Evolutionary conservation across 2,888 invertebrate genomes (phyloP).

Genomic region (Craniophora ligustri): DNA sequence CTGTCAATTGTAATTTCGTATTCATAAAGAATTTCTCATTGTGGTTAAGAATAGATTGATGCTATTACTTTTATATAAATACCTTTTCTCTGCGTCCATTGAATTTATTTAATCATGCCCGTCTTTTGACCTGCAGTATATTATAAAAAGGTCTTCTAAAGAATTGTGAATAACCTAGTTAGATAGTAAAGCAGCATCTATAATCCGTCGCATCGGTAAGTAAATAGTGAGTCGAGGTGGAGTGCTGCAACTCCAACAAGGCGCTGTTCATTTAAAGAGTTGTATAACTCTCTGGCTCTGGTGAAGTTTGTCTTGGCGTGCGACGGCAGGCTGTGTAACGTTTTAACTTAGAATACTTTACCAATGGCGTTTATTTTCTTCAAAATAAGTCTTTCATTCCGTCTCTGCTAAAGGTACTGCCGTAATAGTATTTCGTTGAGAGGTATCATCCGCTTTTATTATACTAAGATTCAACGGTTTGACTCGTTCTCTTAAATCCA

Average conservation of each 20-base stretch:
- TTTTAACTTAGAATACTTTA: slow-evolving; percentile 62
- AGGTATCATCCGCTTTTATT: slow-evolving; percentile 44
- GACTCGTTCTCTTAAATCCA: slow-evolving; percentile 41
- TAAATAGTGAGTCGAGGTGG: slow-evolving; percentile 64
- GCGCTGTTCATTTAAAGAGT: slow-evolving; percentile 75
- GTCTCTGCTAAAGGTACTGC: slow-evolving; percentile 35
- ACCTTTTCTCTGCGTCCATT: slow-evolving; percentile 60
- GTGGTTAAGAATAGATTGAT: slow-evolving; percentile 75
- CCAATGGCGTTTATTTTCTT: slow-evolving; percentile 59
- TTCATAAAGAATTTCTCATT: slow-evolving; percentile 67
- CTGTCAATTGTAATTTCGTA: slow-evolving; percentile 71
- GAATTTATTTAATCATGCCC: slow-evolving; percentile 51
- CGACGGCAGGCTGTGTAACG: slow-evolving; percentile 58
- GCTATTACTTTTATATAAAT: slow-evolving; percentile 71
- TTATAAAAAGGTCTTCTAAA: slow-evolving; percentile 25
- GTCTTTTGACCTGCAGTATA: slow-evolving; percentile 40
- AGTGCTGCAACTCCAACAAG: slow-evolving; percentile 66
- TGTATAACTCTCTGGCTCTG: slow-evolving; percentile 63
- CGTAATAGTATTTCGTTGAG: slow-evolving; percentile 38
- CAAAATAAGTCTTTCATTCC: slow-evolving; percentile 47
- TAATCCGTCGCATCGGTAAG: slow-evolving; percentile 62
- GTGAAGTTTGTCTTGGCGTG: slow-evolving; percentile 65
- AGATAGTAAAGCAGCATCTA: slow-evolving; percentile 46
- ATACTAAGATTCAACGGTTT: slow-evolving; percentile 24
- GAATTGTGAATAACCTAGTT: slow-evolving; percentile 32